Conservation (phyloP, 2,797 vertebrate genomes). For the Microhierax caerulescens region DNA sequence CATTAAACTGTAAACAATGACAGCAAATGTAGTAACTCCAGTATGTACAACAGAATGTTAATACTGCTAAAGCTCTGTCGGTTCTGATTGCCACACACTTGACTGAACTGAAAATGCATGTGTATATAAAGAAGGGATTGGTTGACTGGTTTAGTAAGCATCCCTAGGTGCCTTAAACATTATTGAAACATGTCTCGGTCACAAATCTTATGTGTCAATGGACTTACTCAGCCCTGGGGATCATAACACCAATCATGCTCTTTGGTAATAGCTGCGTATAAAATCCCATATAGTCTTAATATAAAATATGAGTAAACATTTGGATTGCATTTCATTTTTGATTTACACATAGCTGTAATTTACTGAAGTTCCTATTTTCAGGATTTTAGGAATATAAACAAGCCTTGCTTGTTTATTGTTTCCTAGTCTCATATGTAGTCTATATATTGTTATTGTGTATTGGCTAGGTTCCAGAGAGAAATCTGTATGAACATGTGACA, state of each 20-base stretch:
- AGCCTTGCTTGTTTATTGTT: background rate
- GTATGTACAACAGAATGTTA: background rate
- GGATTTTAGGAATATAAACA: background rate
- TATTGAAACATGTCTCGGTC: background rate
- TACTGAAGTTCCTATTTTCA: background rate
- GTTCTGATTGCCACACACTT: background rate
- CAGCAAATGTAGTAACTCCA: conserved; percentile 7
- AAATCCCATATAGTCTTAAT: background rate
- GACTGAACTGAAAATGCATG: background rate
- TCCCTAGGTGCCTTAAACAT: background rate
- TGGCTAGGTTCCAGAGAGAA: background rate
- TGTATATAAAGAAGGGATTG: background rate
- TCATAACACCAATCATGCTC: background rate
- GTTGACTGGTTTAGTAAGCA: background rate
- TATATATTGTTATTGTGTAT: background rate
- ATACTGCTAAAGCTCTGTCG: background rate
- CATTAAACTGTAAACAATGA: background rate
- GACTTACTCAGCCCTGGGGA: background rate
- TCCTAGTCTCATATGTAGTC: background rate
- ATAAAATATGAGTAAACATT: background rate
- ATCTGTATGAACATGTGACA: background rate
- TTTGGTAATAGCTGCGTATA: background rate
- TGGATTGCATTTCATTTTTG: background rate
- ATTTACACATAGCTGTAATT: background rate
- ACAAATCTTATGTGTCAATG: background rate